These are phyloP conservation scores for Venustaconcha ellipsiformis DNA, from an alignment of 1,140 invertebrate species.

Conservation along the genomic window DNA sequence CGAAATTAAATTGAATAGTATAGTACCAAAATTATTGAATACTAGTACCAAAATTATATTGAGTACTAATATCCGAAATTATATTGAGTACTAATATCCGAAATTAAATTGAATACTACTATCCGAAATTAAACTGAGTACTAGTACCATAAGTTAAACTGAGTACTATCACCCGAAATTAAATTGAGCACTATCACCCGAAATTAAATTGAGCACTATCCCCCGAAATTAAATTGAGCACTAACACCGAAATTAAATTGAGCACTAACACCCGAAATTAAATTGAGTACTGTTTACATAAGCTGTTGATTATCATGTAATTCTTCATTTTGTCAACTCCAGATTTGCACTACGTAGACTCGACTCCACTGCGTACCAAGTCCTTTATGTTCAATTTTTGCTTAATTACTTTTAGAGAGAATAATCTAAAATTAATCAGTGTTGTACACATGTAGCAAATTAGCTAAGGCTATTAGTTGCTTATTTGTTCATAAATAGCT, in stretches of 20 bases:
- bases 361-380: no score
- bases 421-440: no score
- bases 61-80: background rate
- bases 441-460: no score
- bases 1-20: background rate
- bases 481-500: no score
- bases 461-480: no score
- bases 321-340: no score
- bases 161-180: background rate
- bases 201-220: background rate
- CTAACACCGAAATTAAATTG: background rate
- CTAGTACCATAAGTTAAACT: background rate
- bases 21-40: background rate
- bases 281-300: background rate
- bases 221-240: background rate
- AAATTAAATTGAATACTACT: background rate
- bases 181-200: no score
- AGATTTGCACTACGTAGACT: no score
- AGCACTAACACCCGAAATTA: background rate
- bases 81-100: background rate
- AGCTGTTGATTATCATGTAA: no score
- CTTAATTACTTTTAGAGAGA: no score
- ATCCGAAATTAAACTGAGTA: background rate
- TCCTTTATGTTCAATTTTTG: no score
- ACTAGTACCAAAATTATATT: background rate